Conservation (phyloP, 2,113 vertebrate genomes). For the Myotis lucifugus region DNA sequence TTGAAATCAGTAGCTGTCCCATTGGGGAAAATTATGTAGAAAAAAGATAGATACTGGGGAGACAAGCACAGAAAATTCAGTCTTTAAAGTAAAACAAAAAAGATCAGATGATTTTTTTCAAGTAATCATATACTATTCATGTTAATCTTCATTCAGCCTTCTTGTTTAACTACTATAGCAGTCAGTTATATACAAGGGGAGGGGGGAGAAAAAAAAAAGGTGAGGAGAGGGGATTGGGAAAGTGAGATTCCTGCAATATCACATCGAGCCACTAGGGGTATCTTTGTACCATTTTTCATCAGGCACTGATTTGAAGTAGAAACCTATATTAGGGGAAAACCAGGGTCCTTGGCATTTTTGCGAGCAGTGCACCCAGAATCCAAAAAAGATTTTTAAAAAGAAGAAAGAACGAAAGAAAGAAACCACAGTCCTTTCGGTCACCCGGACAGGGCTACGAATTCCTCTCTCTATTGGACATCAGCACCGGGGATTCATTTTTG, state of each 20-base stretch:
- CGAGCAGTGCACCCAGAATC: constrained; percentile 89
- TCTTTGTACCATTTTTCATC: constrained; percentile 91
- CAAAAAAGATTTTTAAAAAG: constrained; percentile 80
- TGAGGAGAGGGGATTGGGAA: not conserved
- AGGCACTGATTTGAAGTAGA: constrained; percentile 86
- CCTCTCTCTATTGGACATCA: constrained; percentile 78
- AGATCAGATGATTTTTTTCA: not conserved
- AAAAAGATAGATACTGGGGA: not conserved
- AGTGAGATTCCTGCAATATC: constrained; percentile 80
- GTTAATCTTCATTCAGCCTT: not conserved
- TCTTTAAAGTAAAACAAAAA: constrained; percentile 27
- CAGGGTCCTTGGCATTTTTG: constrained; percentile 88
- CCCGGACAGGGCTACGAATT: constrained; percentile 80
- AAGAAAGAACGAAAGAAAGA: constrained; percentile 79
- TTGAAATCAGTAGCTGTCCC: constrained; percentile 38
- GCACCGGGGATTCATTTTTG: constrained; percentile 83
- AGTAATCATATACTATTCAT: not conserved
- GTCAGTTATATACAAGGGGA: not conserved
- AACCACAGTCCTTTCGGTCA: constrained; percentile 61
- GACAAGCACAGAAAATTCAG: not conserved
- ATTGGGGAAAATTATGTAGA: not conserved
- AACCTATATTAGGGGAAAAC: constrained; percentile 86
- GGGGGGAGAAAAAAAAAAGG: not conserved
- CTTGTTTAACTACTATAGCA: not conserved
- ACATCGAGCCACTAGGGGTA: constrained; percentile 86